Base-by-base conservation (phyloP, 2,113 vertebrate species). In the Globicephala melas region DNA sequence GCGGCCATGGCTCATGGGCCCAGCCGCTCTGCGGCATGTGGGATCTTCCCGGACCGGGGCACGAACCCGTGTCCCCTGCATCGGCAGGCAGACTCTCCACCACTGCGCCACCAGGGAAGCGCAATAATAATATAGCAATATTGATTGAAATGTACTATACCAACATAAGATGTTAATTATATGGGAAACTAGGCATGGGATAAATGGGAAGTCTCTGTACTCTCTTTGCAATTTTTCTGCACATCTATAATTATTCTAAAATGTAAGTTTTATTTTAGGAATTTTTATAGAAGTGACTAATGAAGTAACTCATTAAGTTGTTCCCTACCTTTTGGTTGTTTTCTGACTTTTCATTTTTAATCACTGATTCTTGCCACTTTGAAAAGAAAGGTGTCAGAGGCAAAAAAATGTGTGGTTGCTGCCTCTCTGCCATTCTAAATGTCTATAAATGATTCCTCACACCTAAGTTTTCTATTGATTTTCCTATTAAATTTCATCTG, bases 311-410 rank as follows among this genome's bases (percentile, higher is more conserved):
- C 31, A 38, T 31, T 95, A 84, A 79, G 13, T 68, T 20, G 2
- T 86, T 76, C 47, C 67, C 17, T 31, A 70, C 0, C 41, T n/a
- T 83, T 58, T 55, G 23, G 13, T 15, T 44, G 6, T 67, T 86
- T 93, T 87, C 50, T 41, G 23, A 2, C 23, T n/a, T 96, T 89
- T 70, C 58, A 18, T 83, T 91, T 96, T 96, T 60, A 89, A 94
- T 82, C 25, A 79, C 21, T 71, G 31, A n/a, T 81, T 60, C 3
- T 83, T 82, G 26, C 36, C 18, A 65, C n/a, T 97, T 83, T 80
- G 36, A 38, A 74, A 91, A 83, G 23, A 68, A n/a, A 38, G 47
- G 38, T 60, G 11, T 74, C 50, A 33, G 53, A 89, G 18, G n/a
- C 6, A 50, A 68, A 50, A 74, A 77, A 33, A 4, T 55, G 8